Evolutionary conservation across 2,113 vertebrate genomes (phyloP), one percentile per base, ranked within the genome.

Genomic region (Willisornis vidua): DNA sequence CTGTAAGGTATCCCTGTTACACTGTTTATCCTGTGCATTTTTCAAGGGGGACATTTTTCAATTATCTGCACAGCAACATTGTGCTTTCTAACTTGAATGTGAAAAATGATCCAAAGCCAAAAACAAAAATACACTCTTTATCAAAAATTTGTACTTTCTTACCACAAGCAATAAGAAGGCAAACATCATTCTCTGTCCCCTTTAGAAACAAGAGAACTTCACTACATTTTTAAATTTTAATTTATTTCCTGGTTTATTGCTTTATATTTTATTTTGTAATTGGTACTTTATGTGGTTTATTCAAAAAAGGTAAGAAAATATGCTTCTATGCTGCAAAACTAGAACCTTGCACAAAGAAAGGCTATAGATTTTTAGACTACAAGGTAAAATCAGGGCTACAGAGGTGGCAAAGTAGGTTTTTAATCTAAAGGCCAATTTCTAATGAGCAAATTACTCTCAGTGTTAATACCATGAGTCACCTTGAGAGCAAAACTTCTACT

Each of bases 1-100:
- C 0, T 3, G 91, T 92, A 94, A 74, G 70, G 20, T 86, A 29
- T 90, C 65, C n/a, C 46, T 94, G 62, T 96, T 97, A 93, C 86
- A 90, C 94, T 91, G 25, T 93, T 96, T 96, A 87, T 91, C 75
- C 73, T 90, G 28, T 57, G n/a, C 52, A n/a, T 79, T 94, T 94
- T 95, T 93, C 83, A 78, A 58, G 35, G 18, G 55, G 52, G n/a
- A 6, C 29, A 70, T 70, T 90, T 84, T 87, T 90, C 92, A 77
- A 57, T 63, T 77, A 71, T 71, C 58, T 96, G 41, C 54, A 85
- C 63, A 86, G 57, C 31, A 79, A 4, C 35, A 26, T 66, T 94
- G 58, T 92, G 25, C 39, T 93, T 96, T 96, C 76, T 68, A 81
- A 84, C 52, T 57, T 81, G 61, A 90, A 78, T 6, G 3, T 95